These are phyloP conservation scores for Pampus argenteus DNA, from an alignment of 2,797 vertebrate species.

Conservation along the genomic window DNA sequence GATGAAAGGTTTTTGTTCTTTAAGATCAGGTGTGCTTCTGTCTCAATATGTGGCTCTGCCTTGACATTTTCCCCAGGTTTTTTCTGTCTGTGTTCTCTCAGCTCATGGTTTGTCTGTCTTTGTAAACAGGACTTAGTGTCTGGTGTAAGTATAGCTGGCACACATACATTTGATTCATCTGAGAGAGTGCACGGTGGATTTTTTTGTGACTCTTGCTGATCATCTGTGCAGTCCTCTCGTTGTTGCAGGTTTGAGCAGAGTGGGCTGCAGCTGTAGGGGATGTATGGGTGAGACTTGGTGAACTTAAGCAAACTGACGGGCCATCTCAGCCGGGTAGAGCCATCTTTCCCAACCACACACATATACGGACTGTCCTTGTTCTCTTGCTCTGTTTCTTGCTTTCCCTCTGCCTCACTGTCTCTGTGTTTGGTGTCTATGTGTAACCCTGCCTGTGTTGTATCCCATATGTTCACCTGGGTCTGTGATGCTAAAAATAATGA, in stretches of 20 bases:
- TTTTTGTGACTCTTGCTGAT: slow-evolving; percentile 58
- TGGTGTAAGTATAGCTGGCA: slow-evolving; percentile 53
- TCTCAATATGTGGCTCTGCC: slow-evolving; percentile 47
- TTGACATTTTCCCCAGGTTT: slow-evolving; percentile 55
- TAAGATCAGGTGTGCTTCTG: slow-evolving; percentile 75
- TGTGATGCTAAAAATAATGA: slow-evolving; percentile 36
- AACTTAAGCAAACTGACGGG: slow-evolving; percentile 91
- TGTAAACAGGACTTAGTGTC: slow-evolving; percentile 56
- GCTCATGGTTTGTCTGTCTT: slow-evolving; percentile 68
- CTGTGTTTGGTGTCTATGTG: slow-evolving; percentile 45
- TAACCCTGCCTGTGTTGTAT: slow-evolving; percentile 17
- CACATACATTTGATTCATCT: slow-evolving; percentile 46
- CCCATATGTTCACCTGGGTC: slow-evolving; percentile 46
- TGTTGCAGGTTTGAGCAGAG: slow-evolving; percentile 86
- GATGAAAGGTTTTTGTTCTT: slow-evolving; percentile 65
- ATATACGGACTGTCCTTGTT: slow-evolving; percentile 70
- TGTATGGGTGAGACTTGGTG: slow-evolving; percentile 90
- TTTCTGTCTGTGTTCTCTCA: slow-evolving; percentile 34
- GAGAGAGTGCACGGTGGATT: slow-evolving; percentile 33
- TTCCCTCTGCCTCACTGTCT: slow-evolving; percentile 61
- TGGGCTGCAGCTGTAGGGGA: slow-evolving; percentile 96
- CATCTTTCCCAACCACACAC: slow-evolving; percentile 90
- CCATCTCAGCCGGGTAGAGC: slow-evolving; percentile 89
- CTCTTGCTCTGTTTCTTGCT: slow-evolving; percentile 23
- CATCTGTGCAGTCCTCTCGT: slow-evolving; percentile 64